phyloP scores from a whole-genome alignment of 2,113 vertebrate genomes.

The Gopherus flavomarginatus region DNA sequence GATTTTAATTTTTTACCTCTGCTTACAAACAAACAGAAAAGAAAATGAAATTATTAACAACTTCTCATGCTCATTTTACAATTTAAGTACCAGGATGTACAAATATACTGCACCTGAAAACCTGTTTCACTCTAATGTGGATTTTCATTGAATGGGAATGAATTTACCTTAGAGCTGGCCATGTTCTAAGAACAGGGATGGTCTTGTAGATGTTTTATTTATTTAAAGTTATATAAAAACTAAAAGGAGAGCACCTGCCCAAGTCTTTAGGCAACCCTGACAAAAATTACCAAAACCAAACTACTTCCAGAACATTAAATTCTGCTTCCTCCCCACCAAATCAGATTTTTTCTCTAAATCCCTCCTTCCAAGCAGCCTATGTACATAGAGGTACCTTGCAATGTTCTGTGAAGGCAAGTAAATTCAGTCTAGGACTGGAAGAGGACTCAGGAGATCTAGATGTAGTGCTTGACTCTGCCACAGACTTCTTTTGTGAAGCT shows the following conservation, averaged over 20 bases:
- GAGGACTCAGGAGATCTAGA: not conserved
- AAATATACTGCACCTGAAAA: not conserved
- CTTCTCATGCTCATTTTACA: not conserved
- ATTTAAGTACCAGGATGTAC: not conserved
- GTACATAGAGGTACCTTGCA: not conserved
- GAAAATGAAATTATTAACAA: not conserved
- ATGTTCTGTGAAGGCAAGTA: not conserved
- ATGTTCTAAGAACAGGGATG: not conserved
- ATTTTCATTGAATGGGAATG: slow-evolving; percentile 15
- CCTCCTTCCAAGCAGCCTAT: not conserved
- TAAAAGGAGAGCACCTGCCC: not conserved
- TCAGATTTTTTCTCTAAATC: not conserved
- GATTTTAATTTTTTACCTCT: not conserved
- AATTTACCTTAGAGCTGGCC: not conserved
- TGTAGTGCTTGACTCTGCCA: not conserved
- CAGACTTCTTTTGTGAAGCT: not conserved
- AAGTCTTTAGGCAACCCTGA: not conserved
- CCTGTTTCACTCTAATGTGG: not conserved
- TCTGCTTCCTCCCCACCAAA: not conserved
- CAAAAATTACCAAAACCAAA: not conserved
- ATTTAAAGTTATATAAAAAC: not conserved
- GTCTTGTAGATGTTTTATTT: not conserved
- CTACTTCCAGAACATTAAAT: not conserved
- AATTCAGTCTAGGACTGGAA: not conserved
- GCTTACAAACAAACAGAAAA: not conserved